Percentiles rank a stretch among this genome's conserved stretches.
Conservation (phyloP, 2,113 vertebrate genomes). For the Gnathonemus echidnorhynchus region DNA sequence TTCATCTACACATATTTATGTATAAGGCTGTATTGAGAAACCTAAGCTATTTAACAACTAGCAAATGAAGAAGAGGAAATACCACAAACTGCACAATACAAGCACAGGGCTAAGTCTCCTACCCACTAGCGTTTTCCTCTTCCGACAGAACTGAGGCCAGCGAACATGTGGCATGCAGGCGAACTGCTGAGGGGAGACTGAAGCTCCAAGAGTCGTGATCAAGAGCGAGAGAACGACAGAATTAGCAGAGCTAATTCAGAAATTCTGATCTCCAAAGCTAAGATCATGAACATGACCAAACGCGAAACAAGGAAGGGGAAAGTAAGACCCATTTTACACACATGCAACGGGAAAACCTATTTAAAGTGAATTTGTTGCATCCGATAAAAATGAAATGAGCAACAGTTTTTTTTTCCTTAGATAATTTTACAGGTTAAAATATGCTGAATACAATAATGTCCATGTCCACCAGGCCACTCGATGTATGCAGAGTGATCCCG, state of each 20-base stretch:
- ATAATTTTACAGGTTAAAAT: background rate
- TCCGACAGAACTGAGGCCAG: background rate
- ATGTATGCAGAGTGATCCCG: background rate
- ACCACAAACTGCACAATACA: background rate
- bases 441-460: background rate
- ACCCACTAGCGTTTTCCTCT: background rate
- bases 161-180: background rate
- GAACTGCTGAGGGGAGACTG: background rate
- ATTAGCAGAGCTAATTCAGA: background rate
- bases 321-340: background rate
- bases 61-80: background rate
- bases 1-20: background rate
- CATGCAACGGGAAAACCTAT: background rate
- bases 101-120: background rate
- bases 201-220: background rate
- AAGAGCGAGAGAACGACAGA: background rate
- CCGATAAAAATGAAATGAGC: background rate
- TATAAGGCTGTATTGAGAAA: background rate
- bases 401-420: background rate
- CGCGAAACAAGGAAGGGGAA: background rate
- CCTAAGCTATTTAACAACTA: background rate
- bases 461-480: background rate
- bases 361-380: background rate
- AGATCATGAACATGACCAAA: background rate
- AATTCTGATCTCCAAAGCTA: background rate